A percentile compares a stretch with the other conserved stretches of the same genome.
phyloP scores from a whole-genome alignment of 2,888 invertebrate genomes.

The Pteria penguin region DNA sequence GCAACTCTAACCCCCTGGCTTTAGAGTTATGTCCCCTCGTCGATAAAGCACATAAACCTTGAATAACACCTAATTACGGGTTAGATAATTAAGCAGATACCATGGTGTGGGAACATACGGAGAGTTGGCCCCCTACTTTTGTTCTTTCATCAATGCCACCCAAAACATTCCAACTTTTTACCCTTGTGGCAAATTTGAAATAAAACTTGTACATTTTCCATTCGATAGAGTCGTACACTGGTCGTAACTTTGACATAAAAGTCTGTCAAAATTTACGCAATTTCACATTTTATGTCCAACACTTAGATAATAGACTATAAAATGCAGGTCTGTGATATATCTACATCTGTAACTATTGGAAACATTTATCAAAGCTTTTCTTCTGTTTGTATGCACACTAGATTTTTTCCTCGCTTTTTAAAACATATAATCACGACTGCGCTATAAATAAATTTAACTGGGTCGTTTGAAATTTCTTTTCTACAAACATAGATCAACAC shows the following conservation, averaged over 20 bases:
- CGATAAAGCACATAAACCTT: conserved; percentile 23
- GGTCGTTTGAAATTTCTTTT: no score
- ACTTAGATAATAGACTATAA: not conserved
- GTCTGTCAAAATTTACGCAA: conserved; percentile 20
- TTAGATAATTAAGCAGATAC: conserved; percentile 17
- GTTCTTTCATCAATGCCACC: conserved; percentile 6
- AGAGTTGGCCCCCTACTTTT: conserved; percentile 7
- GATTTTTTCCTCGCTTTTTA: no score
- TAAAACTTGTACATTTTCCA: conserved; percentile 17
- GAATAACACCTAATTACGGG: conserved; percentile 17
- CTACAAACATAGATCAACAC: no score
- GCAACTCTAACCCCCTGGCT: conserved; percentile 9
- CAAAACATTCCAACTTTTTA: not conserved
- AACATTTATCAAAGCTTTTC: no score
- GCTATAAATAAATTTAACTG: no score
- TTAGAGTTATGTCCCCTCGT: conserved; percentile 10
- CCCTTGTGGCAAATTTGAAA: conserved; percentile 25
- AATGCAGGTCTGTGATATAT: not conserved
- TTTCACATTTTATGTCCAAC: not conserved
- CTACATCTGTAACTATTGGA: no score
- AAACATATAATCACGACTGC: no score
- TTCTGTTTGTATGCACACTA: no score
- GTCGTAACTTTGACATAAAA: conserved; percentile 19
- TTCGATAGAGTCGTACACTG: conserved; percentile 21
- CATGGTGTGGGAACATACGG: conserved; percentile 21